Conservation (phyloP, 2,888 invertebrate species). For the Caenorhabditis macrosperma region DNA sequence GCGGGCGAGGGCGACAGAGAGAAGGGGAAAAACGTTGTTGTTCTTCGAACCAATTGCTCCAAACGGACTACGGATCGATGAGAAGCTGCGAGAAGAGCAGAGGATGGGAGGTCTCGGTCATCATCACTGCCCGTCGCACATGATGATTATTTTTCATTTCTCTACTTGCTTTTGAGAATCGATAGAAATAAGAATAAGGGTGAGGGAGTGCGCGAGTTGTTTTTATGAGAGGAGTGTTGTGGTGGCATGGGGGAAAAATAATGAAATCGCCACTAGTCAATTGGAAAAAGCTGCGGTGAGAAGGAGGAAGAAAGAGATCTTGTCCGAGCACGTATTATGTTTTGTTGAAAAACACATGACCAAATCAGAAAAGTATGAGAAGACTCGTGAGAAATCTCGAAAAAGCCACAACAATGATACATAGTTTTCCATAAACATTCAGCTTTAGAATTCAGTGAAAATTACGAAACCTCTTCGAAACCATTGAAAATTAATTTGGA, state of each 20-base stretch:
- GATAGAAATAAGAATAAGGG: conserved; percentile 6
- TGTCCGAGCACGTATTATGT: too few relatives aligned
- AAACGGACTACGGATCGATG: conserved; percentile 36
- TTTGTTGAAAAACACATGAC: too few relatives aligned
- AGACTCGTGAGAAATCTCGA: too few relatives aligned
- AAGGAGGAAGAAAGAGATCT: neutral
- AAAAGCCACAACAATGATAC: too few relatives aligned
- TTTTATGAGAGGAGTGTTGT: conserved; percentile 13
- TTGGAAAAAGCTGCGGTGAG: conserved; percentile 18
- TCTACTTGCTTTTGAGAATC: neutral
- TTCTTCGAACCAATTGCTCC: conserved; percentile 9
- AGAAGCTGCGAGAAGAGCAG: conserved; percentile 25
- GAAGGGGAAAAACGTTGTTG: conserved; percentile 1
- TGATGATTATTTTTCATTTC: conserved; percentile 24
- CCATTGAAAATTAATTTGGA: too few relatives aligned
- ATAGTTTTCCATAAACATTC: too few relatives aligned
- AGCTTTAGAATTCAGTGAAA: too few relatives aligned
- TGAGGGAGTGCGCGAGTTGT: conserved; percentile 24
- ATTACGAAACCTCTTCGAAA: too few relatives aligned
- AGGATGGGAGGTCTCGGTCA: conserved; percentile 32
- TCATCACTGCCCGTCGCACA: conserved; percentile 12
- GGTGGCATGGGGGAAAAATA: conserved; percentile 10
- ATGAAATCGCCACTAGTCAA: conserved; percentile 39
- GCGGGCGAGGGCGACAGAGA: neutral
- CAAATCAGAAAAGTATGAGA: too few relatives aligned